phyloP scores from a whole-genome alignment of 2,113 vertebrate species.

The Rhizomys pruinosus region DNA sequence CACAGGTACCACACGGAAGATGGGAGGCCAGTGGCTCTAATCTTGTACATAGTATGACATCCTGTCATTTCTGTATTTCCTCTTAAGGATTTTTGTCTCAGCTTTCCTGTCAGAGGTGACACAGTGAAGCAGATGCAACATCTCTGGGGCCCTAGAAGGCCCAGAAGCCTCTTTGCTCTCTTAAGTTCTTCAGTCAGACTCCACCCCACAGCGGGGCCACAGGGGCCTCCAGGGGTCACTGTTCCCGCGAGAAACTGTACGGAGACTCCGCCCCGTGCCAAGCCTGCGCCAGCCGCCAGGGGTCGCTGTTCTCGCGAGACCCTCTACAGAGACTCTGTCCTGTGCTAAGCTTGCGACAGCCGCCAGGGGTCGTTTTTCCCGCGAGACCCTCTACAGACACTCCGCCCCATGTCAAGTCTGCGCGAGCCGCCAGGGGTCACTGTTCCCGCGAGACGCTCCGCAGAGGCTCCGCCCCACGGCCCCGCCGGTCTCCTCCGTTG shows the following conservation, averaged over 20 bases:
- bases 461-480: not conserved
- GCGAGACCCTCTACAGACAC: not conserved
- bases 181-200: no score
- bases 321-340: not conserved
- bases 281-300: not conserved
- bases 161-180: not conserved
- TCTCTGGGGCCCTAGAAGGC: rapidly evolving
- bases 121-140: not conserved
- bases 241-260: not conserved
- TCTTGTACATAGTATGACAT: not conserved
- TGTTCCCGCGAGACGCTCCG: no score
- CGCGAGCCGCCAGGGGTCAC: not conserved
- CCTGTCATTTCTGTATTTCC: not conserved
- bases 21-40: not conserved
- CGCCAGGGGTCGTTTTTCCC: slow-evolving; percentile 72
- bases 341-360: not conserved
- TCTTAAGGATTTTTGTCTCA: not conserved
- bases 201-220: not conserved
- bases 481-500: rapidly evolving
- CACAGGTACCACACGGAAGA: no score
- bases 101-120: not conserved
- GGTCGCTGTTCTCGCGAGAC: not conserved
- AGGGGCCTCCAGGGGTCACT: not conserved
- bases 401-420: slow-evolving; percentile 14
- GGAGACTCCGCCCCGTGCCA: not conserved